Conservation (phyloP, 2,113 vertebrate species). For the Falco punctatus region DNA sequence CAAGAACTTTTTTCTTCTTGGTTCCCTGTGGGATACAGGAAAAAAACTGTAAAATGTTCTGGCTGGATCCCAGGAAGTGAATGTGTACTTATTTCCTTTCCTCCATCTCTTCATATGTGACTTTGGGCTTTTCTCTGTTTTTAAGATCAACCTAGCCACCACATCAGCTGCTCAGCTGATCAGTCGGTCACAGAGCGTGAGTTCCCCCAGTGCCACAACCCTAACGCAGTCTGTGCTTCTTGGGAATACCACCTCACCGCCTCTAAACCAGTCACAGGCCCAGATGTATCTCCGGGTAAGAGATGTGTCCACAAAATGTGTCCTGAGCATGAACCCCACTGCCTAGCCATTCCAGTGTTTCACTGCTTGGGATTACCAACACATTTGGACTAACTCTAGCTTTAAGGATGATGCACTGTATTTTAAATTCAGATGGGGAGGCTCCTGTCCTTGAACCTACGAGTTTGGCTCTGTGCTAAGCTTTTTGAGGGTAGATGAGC, state of each 20-base stretch:
- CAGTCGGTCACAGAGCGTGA: constrained; percentile 82
- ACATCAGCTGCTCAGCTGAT: constrained; percentile 82
- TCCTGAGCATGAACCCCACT: background rate
- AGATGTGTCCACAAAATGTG: background rate
- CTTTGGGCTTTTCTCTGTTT: constrained; percentile 28
- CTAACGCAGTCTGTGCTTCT: constrained; percentile 95
- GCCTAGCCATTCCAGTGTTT: background rate
- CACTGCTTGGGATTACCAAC: background rate
- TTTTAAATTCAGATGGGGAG: background rate
- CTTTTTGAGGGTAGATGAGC: background rate
- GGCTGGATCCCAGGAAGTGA: background rate
- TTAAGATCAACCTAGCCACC: constrained; percentile 80
- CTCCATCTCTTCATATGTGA: background rate
- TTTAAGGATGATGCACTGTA: background rate
- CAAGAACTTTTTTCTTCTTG: background rate
- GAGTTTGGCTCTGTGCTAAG: background rate
- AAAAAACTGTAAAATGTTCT: background rate
- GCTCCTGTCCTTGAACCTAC: background rate
- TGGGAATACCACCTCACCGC: constrained; percentile 84
- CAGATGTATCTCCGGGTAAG: constrained; percentile 97
- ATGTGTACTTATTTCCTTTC: background rate
- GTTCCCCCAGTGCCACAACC: constrained; percentile 87
- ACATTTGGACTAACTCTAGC: background rate
- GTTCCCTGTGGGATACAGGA: background rate
- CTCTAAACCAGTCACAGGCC: constrained; percentile 86